These are phyloP conservation scores for Crotalus helleri DNA, from an alignment of 2,113 vertebrate genomes.

Conservation along the genomic window DNA sequence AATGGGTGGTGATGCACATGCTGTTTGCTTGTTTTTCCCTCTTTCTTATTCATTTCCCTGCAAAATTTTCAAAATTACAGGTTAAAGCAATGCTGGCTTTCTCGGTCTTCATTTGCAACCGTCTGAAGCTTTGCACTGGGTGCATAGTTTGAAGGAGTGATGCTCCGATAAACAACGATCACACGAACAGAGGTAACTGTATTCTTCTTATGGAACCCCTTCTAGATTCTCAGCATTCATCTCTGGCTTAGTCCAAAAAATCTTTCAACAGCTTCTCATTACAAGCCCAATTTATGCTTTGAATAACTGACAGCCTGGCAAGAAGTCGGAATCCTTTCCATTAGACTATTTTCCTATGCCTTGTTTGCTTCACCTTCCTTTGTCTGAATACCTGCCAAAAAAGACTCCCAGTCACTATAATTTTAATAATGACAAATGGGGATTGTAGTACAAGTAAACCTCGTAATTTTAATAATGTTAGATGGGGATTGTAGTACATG, in stretches of 20 bases:
- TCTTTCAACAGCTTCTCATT: background rate
- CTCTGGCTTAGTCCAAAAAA: background rate
- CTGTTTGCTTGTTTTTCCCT: background rate
- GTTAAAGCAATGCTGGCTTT: background rate
- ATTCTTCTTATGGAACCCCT: slow-evolving; percentile 9
- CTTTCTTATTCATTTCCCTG: background rate
- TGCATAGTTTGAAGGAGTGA: background rate
- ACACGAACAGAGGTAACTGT: background rate
- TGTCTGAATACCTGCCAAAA: background rate
- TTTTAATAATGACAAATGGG: background rate
- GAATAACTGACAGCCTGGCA: background rate
- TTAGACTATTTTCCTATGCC: background rate
- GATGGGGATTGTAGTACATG: background rate
- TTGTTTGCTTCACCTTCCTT: background rate
- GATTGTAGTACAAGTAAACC: background rate
- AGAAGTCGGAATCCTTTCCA: background rate
- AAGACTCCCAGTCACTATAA: background rate
- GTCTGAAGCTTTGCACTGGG: background rate
- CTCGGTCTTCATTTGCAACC: background rate
- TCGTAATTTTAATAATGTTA: background rate
- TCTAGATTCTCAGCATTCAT: background rate
- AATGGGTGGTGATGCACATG: background rate
- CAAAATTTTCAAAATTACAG: background rate
- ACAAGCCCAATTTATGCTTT: background rate
- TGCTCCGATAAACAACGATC: background rate